Evolutionary conservation across 2,888 invertebrate genomes (phyloP).

Genomic region (Chymomyza caudatula): DNA sequence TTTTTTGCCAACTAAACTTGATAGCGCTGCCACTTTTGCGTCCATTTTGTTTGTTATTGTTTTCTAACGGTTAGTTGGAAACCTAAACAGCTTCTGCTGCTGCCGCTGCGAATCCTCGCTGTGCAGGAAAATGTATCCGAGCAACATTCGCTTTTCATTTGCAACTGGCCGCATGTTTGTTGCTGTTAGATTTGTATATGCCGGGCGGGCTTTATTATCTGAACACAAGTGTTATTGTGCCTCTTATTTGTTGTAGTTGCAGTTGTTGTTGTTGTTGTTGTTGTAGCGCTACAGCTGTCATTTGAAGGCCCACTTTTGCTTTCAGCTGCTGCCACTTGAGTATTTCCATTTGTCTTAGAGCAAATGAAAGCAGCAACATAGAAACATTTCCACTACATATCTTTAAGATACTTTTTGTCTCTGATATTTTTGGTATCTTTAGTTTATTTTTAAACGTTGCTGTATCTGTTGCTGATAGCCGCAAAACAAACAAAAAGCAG

Average conservation of each 20-base stretch:
- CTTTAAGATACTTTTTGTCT: conserved; percentile 41
- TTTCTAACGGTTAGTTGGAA: conserved; percentile 63
- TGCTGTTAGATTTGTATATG: background rate
- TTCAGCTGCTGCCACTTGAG: conserved; percentile 57
- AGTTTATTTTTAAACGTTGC: conserved; percentile 52
- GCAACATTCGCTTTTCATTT: background rate
- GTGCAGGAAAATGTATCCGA: background rate
- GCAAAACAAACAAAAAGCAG: background rate
- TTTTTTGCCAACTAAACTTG: background rate
- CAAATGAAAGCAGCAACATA: conserved; percentile 9
- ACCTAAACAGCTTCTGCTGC: background rate
- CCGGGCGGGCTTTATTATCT: background rate
- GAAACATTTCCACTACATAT: conserved; percentile 50
- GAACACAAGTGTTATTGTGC: background rate
- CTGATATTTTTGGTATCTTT: conserved; percentile 52
- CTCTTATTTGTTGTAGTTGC: background rate
- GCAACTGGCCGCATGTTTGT: background rate
- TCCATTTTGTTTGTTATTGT: conserved; percentile 14
- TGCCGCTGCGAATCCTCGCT: background rate
- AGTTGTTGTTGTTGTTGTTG: background rate
- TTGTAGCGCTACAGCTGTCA: background rate
- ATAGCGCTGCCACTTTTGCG: background rate
- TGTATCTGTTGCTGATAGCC: background rate
- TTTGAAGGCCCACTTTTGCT: conserved; percentile 49
- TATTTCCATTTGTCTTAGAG: conserved; percentile 52